phyloP scores from a whole-genome alignment of 53 echinoderm and acorn worm genomes.

The Echinarachnius parma region DNA sequence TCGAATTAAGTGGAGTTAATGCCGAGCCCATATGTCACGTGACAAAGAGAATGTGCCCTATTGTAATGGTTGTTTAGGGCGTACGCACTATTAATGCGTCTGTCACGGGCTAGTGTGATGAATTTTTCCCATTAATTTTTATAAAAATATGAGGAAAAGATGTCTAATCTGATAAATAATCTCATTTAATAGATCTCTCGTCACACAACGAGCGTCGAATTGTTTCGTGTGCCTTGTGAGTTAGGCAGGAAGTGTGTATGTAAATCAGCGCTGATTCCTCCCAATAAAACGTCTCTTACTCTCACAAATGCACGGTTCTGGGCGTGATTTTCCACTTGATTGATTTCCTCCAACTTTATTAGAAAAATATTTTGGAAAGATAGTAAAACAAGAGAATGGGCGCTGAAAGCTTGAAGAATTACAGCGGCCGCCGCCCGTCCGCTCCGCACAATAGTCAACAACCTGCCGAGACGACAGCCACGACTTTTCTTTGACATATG shows the following conservation, averaged over 20 bases:
- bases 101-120: constrained; percentile 38
- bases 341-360: constrained; percentile 44
- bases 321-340: constrained; percentile 36
- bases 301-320: constrained; percentile 6
- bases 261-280: constrained; percentile 19
- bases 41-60: constrained; percentile 24
- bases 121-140: constrained; percentile 52
- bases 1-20: constrained; percentile 18
- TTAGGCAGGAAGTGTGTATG: too few species aligned
- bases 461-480: constrained; percentile 20
- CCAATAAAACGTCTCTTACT: constrained; percentile 10
- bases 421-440: constrained; percentile 5
- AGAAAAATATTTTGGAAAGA: constrained; percentile 38
- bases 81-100: constrained; percentile 13
- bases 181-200: constrained; percentile 16
- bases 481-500: constrained; percentile 32
- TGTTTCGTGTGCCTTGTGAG: too few species aligned
- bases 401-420: constrained; percentile 22
- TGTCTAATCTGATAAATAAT: constrained; percentile 45
- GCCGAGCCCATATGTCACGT: constrained; percentile 42
- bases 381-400: constrained; percentile 12
- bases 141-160: constrained; percentile 22
- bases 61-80: neutral
- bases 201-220: constrained; percentile 9
- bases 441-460: constrained; percentile 12